phyloP scores from a whole-genome alignment of 2,797 vertebrate species.

The Orestias chungarensis region DNA sequence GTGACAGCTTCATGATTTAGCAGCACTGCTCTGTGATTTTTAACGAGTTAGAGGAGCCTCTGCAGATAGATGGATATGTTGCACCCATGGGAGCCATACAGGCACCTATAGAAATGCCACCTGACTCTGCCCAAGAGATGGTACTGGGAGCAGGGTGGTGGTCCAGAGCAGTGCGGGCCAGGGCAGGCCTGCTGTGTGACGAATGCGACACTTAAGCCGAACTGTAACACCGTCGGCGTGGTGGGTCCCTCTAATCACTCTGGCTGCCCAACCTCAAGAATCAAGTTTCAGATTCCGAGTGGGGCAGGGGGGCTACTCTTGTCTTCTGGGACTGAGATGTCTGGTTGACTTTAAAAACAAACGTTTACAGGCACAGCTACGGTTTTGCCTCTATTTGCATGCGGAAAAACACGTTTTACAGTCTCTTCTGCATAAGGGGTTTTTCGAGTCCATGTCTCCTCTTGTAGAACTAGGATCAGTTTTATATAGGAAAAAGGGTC shows the following conservation, averaged over 20 bases:
- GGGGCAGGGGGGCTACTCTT: conserved; percentile 50
- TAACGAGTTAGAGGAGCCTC: conserved; percentile 68
- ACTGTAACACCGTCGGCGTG: conserved; percentile 74
- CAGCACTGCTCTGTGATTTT: conserved; percentile 59
- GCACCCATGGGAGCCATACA: conserved; percentile 67
- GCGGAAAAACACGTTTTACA: conserved; percentile 27
- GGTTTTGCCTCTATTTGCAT: conserved; percentile 39
- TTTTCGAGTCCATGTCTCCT: conserved; percentile 45
- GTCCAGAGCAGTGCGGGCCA: conserved; percentile 26
- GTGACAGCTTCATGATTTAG: conserved; percentile 71
- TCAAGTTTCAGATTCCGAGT: conserved; percentile 73
- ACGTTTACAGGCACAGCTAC: conserved; percentile 60
- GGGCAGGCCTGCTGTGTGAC: conserved; percentile 63
- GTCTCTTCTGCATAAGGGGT: no score
- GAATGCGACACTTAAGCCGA: conserved; percentile 77
- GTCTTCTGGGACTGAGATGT: conserved; percentile 61
- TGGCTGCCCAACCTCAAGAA: conserved; percentile 65
- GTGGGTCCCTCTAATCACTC: conserved; percentile 72
- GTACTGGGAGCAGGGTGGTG: conserved; percentile 29
- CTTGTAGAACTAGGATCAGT: conserved; percentile 59
- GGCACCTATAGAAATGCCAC: conserved; percentile 51
- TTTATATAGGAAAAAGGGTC: conserved; percentile 41
- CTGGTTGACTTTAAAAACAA: conserved; percentile 68
- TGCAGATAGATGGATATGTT: conserved; percentile 63
- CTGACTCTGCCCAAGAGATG: conserved; percentile 54